Evolutionary conservation across 1,140 invertebrate genomes (phyloP), one percentile per base, ranked within the genome.

Genomic region (Brachionus sp.): DNA sequence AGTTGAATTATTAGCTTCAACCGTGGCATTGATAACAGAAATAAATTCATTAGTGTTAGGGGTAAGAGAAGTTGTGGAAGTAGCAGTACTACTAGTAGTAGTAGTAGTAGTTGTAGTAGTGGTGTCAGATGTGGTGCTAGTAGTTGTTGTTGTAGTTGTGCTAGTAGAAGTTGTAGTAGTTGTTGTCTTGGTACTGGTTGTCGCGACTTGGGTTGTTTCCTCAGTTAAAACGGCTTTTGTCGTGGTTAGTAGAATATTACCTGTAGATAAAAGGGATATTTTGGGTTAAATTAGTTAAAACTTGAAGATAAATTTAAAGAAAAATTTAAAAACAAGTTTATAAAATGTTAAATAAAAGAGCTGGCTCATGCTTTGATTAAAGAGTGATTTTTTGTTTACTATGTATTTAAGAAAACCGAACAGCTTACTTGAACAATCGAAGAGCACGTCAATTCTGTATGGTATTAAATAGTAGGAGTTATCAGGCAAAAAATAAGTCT

Each of bases 381-480:
- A 33, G 5, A 33, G 13, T 77, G 29, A 77, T 29, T 70, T 44
- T 77, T 6, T 77, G 29, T 29, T 2, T 29, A 29, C 16, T 29
- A 46, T 46, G 5, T 73, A 16, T 9, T 19, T 37, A 39, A 42
- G 37, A 39, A 73, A 46, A 35, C 2, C 13, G 16, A 4, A 77
- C 23, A 77, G 9, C 75, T 66, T 80, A 80, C 77, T 42, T 80
- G 77, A 80, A 53, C 77, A 80, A 35, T 57, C 62, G 39, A 42
- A 80, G 16, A 29, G 35, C 10, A 80, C 33, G 39, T 80, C 77
- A 9, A 80, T 80, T 12, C 77, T 19, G 35, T 80, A 80, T 9
- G 77, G 77, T 66, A 44, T 57, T 12, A 80, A 25, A 19, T 80
- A 80, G 57, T 42, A 66, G 35, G 50, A 39, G 19, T 39, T 57